Evolutionary conservation across 1,140 invertebrate genomes (phyloP).

Genomic region (Bombus waltoni): DNA sequence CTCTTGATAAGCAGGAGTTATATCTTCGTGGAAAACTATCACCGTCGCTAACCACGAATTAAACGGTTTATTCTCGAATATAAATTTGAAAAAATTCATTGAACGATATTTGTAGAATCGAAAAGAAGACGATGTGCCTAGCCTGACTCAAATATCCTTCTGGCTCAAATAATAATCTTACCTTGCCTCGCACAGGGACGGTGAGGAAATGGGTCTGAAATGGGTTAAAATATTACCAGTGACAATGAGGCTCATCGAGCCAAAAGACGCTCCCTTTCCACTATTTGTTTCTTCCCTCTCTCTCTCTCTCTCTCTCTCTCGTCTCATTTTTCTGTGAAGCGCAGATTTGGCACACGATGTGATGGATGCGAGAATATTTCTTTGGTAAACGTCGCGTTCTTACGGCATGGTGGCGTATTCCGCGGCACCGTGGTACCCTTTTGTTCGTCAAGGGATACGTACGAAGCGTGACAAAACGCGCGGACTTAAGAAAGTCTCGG

Average conservation of each 20-base stretch:
- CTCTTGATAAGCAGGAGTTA: background rate
- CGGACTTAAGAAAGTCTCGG: slow-evolving; percentile 58
- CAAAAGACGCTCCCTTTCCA: background rate
- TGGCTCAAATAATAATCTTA: no score
- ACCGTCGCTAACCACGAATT: background rate
- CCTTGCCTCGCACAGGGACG: background rate
- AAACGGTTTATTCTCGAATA: background rate
- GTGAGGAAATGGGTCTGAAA: slow-evolving; percentile 43
- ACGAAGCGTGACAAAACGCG: slow-evolving; percentile 67
- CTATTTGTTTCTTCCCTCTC: background rate
- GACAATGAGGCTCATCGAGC: slow-evolving; percentile 22
- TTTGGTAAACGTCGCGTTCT: slow-evolving; percentile 52
- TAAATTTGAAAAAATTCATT: background rate
- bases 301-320: background rate
- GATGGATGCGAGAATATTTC: slow-evolving; percentile 56
- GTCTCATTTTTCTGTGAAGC: background rate
- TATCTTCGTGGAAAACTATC: background rate
- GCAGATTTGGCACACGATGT: slow-evolving; percentile 22
- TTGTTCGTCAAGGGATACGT: slow-evolving; percentile 52
- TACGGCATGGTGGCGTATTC: slow-evolving; percentile 29
- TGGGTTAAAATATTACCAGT: slow-evolving; percentile 36
- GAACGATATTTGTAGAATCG: background rate
- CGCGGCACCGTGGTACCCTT: slow-evolving; percentile 8
- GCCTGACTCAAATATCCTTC: no score
- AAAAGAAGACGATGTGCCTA: no score